A percentile compares a stretch with the other conserved stretches of the same genome.
Evolutionary conservation across 2,888 invertebrate species (phyloP).

Genomic region (Scrobipalpa costella): DNA sequence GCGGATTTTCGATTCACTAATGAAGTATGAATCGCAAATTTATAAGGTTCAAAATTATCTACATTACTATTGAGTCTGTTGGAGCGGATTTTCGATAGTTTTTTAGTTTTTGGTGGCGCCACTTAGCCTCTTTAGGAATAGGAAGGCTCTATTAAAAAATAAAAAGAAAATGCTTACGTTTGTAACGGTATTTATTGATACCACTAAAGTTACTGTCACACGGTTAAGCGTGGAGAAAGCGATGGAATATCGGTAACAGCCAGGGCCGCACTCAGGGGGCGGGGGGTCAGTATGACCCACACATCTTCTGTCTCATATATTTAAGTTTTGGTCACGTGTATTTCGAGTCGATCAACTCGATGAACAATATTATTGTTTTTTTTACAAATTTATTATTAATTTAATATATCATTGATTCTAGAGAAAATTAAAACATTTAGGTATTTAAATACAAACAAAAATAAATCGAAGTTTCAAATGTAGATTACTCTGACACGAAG

Average conservation of each 20-base stretch:
- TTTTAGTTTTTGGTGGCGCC: no score
- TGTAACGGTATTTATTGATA: conserved; percentile 53
- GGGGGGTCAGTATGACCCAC: neutral
- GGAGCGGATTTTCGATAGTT: no score
- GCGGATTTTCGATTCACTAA: no score
- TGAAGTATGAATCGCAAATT: no score
- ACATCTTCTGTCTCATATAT: no score
- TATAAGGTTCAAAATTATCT: no score
- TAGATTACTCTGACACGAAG: neutral
- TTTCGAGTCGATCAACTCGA: no score
- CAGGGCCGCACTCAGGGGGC: conserved; percentile 22
- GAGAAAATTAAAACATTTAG: no score
- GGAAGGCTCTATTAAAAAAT: neutral
- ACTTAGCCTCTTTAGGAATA: neutral
- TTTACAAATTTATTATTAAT: neutral
- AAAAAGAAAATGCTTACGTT: conserved; percentile 35
- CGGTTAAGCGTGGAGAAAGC: conserved; percentile 40
- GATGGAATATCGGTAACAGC: conserved; percentile 32
- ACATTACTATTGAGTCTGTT: no score
- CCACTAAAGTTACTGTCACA: conserved; percentile 47
- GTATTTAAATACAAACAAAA: no score
- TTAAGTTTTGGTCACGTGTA: no score
- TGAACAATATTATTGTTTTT: neutral
- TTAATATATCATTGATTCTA: neutral
- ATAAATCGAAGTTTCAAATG: neutral